A percentile compares a stretch with the other conserved stretches of the same genome.
phyloP scores from a whole-genome alignment of 2,113 vertebrate genomes.

The Anarrhichthys ocellatus region DNA sequence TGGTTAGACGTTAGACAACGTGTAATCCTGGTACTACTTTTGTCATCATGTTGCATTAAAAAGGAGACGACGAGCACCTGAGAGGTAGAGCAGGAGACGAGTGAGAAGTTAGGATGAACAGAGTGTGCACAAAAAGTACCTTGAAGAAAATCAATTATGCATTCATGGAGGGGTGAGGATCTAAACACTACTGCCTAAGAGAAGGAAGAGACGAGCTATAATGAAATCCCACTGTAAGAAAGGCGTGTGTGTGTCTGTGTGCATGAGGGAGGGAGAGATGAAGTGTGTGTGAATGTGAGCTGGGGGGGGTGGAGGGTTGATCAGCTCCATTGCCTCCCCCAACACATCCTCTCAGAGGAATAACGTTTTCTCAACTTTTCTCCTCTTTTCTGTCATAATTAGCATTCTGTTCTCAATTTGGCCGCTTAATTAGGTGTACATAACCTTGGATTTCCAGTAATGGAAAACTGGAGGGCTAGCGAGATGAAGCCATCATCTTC shows the following conservation, averaged over 20 bases:
- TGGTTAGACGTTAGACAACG: slow-evolving; percentile 77
- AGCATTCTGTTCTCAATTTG: slow-evolving; percentile 89
- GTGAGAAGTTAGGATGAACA: slow-evolving; percentile 67
- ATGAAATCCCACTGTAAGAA: slow-evolving; percentile 79
- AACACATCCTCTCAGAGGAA: slow-evolving; percentile 85
- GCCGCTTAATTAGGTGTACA: slow-evolving; percentile 89
- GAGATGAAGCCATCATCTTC: slow-evolving; percentile 87
- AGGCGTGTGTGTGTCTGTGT: slow-evolving; percentile 15
- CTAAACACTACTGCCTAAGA: slow-evolving; percentile 82
- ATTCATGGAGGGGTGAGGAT: slow-evolving; percentile 81
- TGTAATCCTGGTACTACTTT: slow-evolving; percentile 57
- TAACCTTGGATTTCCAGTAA: slow-evolving; percentile 90
- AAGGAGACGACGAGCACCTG: slow-evolving; percentile 68
- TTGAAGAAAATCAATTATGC: slow-evolving; percentile 86
- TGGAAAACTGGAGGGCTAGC: slow-evolving; percentile 86
- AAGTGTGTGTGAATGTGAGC: slow-evolving; percentile 27
- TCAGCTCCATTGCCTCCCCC: slow-evolving; percentile 79
- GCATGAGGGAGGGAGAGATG: slow-evolving; percentile 15
- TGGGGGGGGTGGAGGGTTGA: slow-evolving; percentile 63
- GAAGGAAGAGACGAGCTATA: slow-evolving; percentile 79
- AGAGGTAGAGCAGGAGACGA: slow-evolving; percentile 60
- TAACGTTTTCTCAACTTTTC: slow-evolving; percentile 85
- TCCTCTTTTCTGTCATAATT: slow-evolving; percentile 84
- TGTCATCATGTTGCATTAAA: slow-evolving; percentile 71
- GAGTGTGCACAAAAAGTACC: slow-evolving; percentile 70